phyloP scores from a whole-genome alignment of 64 coral and sea anemone genomes.

The Stichodactyla mertensii region DNA sequence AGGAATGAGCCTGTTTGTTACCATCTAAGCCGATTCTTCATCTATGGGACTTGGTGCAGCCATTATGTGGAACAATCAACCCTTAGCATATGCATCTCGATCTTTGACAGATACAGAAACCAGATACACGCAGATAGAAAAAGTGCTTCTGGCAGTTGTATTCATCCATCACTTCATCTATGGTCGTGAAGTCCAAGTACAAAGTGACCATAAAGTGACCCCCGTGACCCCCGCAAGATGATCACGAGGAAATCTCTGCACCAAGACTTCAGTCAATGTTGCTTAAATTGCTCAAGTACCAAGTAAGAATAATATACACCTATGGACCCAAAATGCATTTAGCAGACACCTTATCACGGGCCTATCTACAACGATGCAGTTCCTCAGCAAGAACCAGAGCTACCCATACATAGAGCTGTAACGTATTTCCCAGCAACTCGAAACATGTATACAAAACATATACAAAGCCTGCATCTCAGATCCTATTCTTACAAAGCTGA shows the following conservation, averaged over 20 bases:
- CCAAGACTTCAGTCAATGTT: slow-evolving; percentile 40
- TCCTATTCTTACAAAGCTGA: not conserved
- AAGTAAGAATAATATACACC: slow-evolving; percentile 18
- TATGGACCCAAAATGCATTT: slow-evolving; percentile 21
- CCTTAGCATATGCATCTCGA: not conserved
- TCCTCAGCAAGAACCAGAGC: slow-evolving; percentile 2
- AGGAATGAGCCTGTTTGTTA: too few species aligned
- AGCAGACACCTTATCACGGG: not conserved
- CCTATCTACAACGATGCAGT: not conserved
- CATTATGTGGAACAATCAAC: not conserved
- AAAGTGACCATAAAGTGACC: slow-evolving; percentile 40
- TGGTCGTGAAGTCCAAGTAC: not conserved
- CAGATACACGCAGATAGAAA: not conserved
- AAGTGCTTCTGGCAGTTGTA: not conserved
- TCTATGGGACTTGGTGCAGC: not conserved
- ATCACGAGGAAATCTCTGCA: slow-evolving; percentile 34
- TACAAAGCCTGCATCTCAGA: slow-evolving; percentile 7
- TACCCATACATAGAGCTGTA: not conserved
- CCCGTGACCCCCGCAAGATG: not conserved
- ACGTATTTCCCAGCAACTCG: not conserved
- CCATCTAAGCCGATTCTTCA: not conserved
- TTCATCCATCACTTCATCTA: slow-evolving; percentile 20
- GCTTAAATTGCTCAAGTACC: slow-evolving; percentile 33
- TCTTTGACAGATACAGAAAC: not conserved
- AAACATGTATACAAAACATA: slow-evolving; percentile 13